Conservation (phyloP, 2,888 invertebrate genomes). For the Oscheius sp. region DNA sequence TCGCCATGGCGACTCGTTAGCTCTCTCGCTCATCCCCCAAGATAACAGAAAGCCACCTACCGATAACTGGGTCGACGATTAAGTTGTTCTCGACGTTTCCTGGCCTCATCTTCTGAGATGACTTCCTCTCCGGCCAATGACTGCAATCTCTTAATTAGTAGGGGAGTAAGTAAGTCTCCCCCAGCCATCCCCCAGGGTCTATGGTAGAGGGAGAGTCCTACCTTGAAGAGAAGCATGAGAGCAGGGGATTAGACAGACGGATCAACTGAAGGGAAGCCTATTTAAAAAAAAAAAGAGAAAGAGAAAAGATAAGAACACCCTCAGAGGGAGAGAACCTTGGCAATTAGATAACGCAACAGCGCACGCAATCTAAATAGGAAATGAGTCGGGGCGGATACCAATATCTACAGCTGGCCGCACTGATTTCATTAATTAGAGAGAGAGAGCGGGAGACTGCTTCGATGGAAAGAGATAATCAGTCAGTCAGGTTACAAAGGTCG, state of each 20-base stretch:
- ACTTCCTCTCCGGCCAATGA: constrained; percentile 54
- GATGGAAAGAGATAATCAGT: no score
- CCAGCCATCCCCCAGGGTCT: background rate
- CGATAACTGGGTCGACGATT: constrained; percentile 68
- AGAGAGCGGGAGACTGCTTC: no score
- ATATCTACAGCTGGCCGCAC: constrained; percentile 15
- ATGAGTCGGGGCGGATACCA: constrained; percentile 22
- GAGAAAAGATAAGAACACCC: background rate
- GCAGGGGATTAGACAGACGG: constrained; percentile 11
- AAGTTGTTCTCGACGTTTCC: constrained; percentile 66
- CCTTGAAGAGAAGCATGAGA: constrained; percentile 25
- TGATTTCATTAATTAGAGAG: constrained; percentile 22
- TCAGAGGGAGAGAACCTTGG: background rate
- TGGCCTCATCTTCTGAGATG: constrained; percentile 67
- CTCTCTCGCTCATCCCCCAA: constrained; percentile 13
- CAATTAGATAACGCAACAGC: constrained; percentile 30
- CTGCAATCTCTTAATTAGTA: constrained; percentile 32
- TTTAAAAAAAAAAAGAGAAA: constrained; percentile 15
- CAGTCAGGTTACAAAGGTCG: no score
- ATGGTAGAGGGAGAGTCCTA: background rate
- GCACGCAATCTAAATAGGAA: constrained; percentile 30
- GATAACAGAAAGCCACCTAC: constrained; percentile 39
- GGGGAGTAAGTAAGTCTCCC: background rate
- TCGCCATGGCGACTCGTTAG: background rate
- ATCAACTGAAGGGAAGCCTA: constrained; percentile 22